A percentile compares a stretch with the other conserved stretches of the same genome.
phyloP scores from a whole-genome alignment of 1,140 invertebrate genomes.

The Aethina tumida region DNA sequence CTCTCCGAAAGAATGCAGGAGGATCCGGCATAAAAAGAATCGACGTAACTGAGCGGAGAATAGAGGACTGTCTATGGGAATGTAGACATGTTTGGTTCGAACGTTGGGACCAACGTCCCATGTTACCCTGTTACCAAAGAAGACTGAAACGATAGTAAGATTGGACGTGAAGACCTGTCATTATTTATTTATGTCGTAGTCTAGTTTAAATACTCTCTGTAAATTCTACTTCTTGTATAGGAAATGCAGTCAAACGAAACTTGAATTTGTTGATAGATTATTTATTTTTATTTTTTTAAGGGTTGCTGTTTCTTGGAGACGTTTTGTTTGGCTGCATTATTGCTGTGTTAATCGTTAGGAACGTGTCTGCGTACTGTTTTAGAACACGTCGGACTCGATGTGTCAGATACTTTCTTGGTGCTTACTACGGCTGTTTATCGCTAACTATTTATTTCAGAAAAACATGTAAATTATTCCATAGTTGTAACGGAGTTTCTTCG shows the following conservation, averaged over 20 bases:
- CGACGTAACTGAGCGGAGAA: slow-evolving; percentile 9
- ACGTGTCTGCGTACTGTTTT: background rate
- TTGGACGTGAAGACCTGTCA: slow-evolving; percentile 24
- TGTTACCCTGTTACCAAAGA: slow-evolving; percentile 35
- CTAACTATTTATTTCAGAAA: slow-evolving; percentile 23
- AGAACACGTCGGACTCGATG: background rate
- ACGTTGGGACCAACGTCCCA: slow-evolving; percentile 21
- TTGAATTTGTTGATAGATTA: slow-evolving; percentile 14
- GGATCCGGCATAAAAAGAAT: slow-evolving; percentile 21
- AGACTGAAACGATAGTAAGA: slow-evolving; percentile 32
- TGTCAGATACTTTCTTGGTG: background rate
- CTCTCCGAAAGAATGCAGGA: slow-evolving; percentile 26
- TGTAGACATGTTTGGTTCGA: slow-evolving; percentile 9
- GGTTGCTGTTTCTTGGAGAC: slow-evolving; percentile 8
- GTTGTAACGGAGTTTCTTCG: slow-evolving; percentile 24
- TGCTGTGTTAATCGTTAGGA: slow-evolving; percentile 1
- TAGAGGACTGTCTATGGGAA: slow-evolving; percentile 4
- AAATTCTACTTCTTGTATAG: too few species aligned
- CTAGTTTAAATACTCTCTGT: slow-evolving; percentile 10
- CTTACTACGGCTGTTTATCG: slow-evolving; percentile 6
- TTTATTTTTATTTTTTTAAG: slow-evolving; percentile 20
- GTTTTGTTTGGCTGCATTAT: slow-evolving; percentile 16
- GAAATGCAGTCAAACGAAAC: slow-evolving; percentile 13
- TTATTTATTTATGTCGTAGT: slow-evolving; percentile 27
- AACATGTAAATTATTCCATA: slow-evolving; percentile 29